These are phyloP conservation scores for Elachura formosa DNA, from an alignment of 2,113 vertebrate genomes.

Conservation along the genomic window DNA sequence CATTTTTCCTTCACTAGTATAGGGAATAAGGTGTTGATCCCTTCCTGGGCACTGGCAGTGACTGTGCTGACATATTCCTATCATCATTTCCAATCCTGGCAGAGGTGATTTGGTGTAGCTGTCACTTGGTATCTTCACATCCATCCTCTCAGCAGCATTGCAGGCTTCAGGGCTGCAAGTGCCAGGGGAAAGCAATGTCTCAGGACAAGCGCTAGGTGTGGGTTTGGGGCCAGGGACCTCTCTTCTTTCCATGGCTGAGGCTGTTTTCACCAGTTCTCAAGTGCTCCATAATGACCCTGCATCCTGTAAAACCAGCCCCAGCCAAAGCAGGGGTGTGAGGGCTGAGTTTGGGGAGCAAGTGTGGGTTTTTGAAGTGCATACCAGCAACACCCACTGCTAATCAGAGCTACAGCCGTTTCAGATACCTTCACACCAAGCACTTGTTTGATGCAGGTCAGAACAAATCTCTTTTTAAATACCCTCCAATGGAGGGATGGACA, in stretches of 20 bases:
- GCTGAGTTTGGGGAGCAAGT: neutral
- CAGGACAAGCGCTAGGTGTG: neutral
- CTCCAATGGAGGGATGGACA: fast-evolving
- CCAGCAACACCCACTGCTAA: neutral
- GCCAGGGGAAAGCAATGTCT: neutral
- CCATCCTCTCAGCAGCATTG: neutral
- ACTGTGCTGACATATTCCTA: neutral
- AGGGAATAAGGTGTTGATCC: neutral
- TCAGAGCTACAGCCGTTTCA: neutral
- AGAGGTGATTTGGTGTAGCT: neutral
- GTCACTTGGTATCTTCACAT: neutral
- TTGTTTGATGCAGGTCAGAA: neutral
- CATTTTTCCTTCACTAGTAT: neutral
- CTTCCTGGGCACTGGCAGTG: neutral
- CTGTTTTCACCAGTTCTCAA: neutral
- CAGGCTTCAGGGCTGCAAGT: neutral
- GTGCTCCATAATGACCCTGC: neutral
- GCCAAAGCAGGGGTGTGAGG: neutral
- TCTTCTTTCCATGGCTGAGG: neutral
- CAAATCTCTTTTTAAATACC: neutral
- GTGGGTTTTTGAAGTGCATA: neutral
- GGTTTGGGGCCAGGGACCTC: neutral
- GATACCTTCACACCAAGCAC: neutral
- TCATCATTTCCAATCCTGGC: neutral
- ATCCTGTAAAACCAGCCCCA: neutral